Conservation (phyloP, 2,888 invertebrate species). For the Erebia palarica region DNA sequence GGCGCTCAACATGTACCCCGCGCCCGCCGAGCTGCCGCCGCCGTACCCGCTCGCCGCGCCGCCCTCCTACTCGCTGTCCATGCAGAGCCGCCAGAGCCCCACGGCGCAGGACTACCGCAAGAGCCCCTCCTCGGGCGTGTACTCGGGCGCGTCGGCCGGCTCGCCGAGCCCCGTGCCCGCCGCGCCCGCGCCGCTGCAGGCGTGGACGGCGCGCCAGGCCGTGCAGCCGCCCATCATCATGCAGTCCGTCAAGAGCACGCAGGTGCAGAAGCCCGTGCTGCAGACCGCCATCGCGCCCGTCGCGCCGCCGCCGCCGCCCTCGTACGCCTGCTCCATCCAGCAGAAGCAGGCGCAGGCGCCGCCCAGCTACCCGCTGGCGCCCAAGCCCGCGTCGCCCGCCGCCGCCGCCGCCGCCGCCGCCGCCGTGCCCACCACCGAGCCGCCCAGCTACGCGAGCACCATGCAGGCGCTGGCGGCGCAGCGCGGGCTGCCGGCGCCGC, state of each 20-base stretch:
- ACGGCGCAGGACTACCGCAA: slow-evolving; percentile 92
- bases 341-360: slow-evolving; percentile 85
- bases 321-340: slow-evolving; percentile 90
- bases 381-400: slow-evolving; percentile 80
- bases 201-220: slow-evolving; percentile 93
- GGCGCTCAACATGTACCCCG: slow-evolving; percentile 89
- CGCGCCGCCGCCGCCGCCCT: slow-evolving; percentile 89
- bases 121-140: slow-evolving; percentile 93
- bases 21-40: slow-evolving; percentile 85
- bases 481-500: slow-evolving; percentile 86
- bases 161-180: slow-evolving; percentile 91
- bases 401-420: slow-evolving; percentile 69
- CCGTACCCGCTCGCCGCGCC: slow-evolving; percentile 86
- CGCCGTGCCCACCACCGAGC: slow-evolving; percentile 90
- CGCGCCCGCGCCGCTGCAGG: slow-evolving; percentile 90
- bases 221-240: slow-evolving; percentile 97
- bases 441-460: slow-evolving; percentile 95
- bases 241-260: slow-evolving; percentile 98
- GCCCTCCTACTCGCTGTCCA: slow-evolving; percentile 93
- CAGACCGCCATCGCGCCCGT: slow-evolving; percentile 98
- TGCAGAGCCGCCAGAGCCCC: slow-evolving; percentile 93
- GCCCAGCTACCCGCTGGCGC: slow-evolving; percentile 77
- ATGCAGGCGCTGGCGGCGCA: slow-evolving; percentile 91
- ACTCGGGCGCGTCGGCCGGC: slow-evolving; percentile 92
- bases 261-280: slow-evolving; percentile 96